Evolutionary conservation across 2,797 vertebrate genomes (phyloP).

Genomic region (Melanotaenia parkinsoni): DNA sequence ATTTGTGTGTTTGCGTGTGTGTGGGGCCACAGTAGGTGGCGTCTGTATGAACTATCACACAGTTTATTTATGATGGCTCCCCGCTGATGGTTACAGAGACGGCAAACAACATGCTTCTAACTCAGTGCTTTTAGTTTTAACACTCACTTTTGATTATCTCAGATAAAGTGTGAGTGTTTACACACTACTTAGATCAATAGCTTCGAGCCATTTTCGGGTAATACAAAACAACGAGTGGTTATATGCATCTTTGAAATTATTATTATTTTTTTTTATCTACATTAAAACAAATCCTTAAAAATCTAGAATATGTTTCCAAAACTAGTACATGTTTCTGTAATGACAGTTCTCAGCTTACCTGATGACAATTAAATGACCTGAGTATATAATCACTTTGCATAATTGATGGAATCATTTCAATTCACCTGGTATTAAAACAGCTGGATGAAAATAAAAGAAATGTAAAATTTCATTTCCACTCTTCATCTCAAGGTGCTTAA

Average conservation of each 20-base stretch:
- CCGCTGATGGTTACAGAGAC: slow-evolving; percentile 61
- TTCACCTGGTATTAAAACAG: not conserved
- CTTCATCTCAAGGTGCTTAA: not conserved
- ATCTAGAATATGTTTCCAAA: slow-evolving; percentile 1
- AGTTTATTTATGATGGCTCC: slow-evolving; percentile 77
- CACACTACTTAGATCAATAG: slow-evolving; percentile 21
- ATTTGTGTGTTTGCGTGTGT: slow-evolving; percentile 30
- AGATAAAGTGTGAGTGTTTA: slow-evolving; percentile 26
- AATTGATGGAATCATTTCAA: slow-evolving; percentile 2
- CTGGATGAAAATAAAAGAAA: not conserved
- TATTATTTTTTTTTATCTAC: not conserved
- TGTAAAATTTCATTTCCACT: not conserved
- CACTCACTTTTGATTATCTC: slow-evolving; percentile 29
- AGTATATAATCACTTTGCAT: not conserved
- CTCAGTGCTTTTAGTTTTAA: slow-evolving; percentile 31
- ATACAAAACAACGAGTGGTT: not conserved
- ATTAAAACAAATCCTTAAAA: not conserved
- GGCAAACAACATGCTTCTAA: slow-evolving; percentile 60
- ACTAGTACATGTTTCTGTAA: slow-evolving; percentile 4
- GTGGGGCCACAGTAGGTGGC: slow-evolving; percentile 64
- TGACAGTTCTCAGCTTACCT: not conserved
- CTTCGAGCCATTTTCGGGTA: slow-evolving; percentile 7
- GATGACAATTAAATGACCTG: not conserved
- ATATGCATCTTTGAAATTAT: not conserved
- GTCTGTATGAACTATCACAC: slow-evolving; percentile 73